phyloP scores from a whole-genome alignment of 1,140 invertebrate genomes.

The Leptinotarsa lineolata region DNA sequence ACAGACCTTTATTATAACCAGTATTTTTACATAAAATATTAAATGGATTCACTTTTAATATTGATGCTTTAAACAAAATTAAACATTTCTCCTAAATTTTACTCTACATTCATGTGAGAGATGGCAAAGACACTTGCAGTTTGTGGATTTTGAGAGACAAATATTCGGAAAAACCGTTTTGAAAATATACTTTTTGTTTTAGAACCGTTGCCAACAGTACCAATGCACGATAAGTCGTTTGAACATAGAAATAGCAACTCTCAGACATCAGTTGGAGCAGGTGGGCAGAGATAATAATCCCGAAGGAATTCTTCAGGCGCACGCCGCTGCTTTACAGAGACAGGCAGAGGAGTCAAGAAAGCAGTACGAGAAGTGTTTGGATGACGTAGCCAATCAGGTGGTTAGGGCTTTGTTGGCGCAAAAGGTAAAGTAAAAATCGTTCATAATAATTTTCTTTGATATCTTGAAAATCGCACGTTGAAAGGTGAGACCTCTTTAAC shows the following conservation, averaged over 20 bases:
- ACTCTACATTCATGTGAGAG: no score
- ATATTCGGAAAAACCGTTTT: no score
- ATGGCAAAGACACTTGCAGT: no score
- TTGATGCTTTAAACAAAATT: no score
- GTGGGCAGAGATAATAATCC: conserved; percentile 63
- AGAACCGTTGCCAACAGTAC: conserved; percentile 75
- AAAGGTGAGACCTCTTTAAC: no score
- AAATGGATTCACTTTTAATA: no score
- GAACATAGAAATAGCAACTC: conserved; percentile 75
- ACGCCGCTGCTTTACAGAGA: conserved; percentile 56
- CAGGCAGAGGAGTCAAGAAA: conserved; percentile 68
- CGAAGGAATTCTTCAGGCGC: conserved; percentile 61
- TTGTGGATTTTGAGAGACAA: no score
- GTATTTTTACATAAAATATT: no score
- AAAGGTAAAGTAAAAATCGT: conserved; percentile 64
- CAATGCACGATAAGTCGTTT: conserved; percentile 71
- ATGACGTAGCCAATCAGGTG: conserved; percentile 79
- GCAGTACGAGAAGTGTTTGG: conserved; percentile 76
- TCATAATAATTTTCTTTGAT: no score
- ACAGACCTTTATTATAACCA: no score
- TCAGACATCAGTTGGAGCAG: conserved; percentile 67
- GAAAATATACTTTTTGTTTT: conserved; percentile 48
- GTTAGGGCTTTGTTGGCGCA: conserved; percentile 80
- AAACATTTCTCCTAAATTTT: no score
- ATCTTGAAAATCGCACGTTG: no score